Percentiles rank a stretch among this genome's conserved stretches.
phyloP scores from a whole-genome alignment of 2,888 invertebrate genomes.

The Agelastica alni region DNA sequence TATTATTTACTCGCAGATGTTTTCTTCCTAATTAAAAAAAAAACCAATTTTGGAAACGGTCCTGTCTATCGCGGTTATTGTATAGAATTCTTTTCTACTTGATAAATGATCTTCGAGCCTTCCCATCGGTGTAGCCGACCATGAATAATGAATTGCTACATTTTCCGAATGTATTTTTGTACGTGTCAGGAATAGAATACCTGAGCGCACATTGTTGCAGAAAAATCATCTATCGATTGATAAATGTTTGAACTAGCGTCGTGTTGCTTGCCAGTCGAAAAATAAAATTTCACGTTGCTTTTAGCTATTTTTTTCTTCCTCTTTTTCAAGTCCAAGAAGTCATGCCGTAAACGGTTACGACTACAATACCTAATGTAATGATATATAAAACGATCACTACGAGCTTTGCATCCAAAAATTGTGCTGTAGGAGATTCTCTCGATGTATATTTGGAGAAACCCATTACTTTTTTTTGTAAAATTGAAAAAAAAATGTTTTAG shows the following conservation, averaged over 20 bases:
- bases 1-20: too few species aligned
- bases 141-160: conserved; percentile 32
- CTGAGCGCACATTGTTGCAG: conserved; percentile 17
- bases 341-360: too few species aligned
- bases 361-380: too few species aligned
- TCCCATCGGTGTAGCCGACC: conserved; percentile 22
- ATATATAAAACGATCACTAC: too few species aligned
- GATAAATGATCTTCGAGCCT: conserved; percentile 29
- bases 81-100: conserved; percentile 27
- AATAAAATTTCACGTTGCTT: background rate
- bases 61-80: conserved; percentile 3
- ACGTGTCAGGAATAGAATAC: conserved; percentile 29
- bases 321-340: too few species aligned
- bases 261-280: conserved; percentile 1
- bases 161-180: conserved; percentile 27
- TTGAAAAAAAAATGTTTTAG: too few species aligned
- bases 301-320: background rate
- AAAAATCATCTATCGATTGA: conserved; percentile 22
- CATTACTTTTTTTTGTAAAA: too few species aligned
- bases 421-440: too few species aligned
- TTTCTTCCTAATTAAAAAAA: too few species aligned
- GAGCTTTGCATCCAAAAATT: too few species aligned
- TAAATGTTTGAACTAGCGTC: conserved; percentile 16
- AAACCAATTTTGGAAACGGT: too few species aligned
- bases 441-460: too few species aligned